These are phyloP conservation scores for Cirrhinus mrigala DNA, from an alignment of 2,797 vertebrate species.

Conservation along the genomic window DNA sequence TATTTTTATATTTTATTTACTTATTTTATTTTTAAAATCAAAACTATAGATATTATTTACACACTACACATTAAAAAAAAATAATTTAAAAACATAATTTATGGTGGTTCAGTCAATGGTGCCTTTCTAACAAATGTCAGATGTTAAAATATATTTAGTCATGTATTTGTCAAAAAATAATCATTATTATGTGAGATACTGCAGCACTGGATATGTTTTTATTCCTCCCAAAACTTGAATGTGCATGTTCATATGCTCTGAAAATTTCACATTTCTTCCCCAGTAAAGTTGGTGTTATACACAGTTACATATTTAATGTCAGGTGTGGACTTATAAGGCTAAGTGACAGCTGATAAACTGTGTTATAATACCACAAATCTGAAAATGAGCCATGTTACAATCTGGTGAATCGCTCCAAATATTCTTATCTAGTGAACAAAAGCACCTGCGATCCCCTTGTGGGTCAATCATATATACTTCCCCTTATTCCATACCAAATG, in stretches of 20 bases:
- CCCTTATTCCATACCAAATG: slow-evolving; percentile 15
- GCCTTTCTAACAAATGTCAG: neutral
- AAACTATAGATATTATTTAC: neutral
- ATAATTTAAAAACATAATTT: too few species aligned
- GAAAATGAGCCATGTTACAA: neutral
- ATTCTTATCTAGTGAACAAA: neutral
- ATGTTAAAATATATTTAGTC: neutral
- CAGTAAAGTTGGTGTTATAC: neutral
- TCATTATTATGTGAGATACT: neutral
- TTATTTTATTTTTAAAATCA: neutral
- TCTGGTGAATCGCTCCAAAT: neutral
- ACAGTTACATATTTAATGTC: neutral
- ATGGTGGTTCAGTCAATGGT: neutral
- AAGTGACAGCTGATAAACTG: neutral
- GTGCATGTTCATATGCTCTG: neutral
- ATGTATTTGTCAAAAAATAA: neutral
- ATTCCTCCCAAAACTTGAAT: neutral
- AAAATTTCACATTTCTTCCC: neutral
- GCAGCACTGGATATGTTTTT: neutral
- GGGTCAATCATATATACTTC: slow-evolving; percentile 4
- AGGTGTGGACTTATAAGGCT: neutral
- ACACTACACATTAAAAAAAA: neutral
- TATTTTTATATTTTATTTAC: neutral
- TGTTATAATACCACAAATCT: neutral
- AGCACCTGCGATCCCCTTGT: neutral